Conservation (phyloP, 1,140 invertebrate genomes). For the Galendromus occidentalis region DNA sequence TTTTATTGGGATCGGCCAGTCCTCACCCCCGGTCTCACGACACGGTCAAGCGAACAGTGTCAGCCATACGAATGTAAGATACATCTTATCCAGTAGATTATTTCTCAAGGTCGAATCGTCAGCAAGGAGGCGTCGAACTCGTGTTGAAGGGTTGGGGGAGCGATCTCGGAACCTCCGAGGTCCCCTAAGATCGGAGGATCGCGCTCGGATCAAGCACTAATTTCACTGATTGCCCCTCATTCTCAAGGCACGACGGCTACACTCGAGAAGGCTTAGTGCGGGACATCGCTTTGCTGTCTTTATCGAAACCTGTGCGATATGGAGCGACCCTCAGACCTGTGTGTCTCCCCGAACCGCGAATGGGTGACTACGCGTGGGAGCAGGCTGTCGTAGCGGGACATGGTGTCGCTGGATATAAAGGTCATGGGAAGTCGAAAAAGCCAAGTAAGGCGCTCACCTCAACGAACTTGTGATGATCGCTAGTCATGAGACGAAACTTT, state of each 20-base stretch:
- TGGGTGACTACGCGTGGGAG: conserved; percentile 4
- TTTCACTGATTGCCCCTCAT: too few relatives aligned
- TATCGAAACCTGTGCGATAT: conserved; percentile 2
- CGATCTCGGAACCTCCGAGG: too few relatives aligned
- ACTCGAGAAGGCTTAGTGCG: not conserved
- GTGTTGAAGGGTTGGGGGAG: too few relatives aligned
- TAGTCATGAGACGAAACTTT: not conserved
- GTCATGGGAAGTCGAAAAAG: not conserved
- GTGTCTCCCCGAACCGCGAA: not conserved
- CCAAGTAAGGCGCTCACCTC: not conserved
- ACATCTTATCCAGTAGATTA: too few relatives aligned
- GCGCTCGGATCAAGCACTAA: too few relatives aligned
- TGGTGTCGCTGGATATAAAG: conserved; percentile 2
- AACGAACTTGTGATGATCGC: not conserved
- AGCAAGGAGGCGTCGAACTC: too few relatives aligned
- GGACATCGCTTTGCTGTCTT: not conserved
- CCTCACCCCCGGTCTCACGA: not conserved
- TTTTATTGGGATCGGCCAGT: not conserved
- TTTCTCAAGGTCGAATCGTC: too few relatives aligned
- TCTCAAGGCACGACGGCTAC: conserved; percentile 6
- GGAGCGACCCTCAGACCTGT: not conserved
- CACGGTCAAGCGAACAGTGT: not conserved
- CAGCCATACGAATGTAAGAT: conserved; percentile 4
- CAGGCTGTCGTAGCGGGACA: not conserved
- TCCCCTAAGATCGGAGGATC: too few relatives aligned